Evolutionary conservation across 2,797 vertebrate species (phyloP), one percentile per base, ranked within the genome.

Genomic region (Rhinogobio ventralis): DNA sequence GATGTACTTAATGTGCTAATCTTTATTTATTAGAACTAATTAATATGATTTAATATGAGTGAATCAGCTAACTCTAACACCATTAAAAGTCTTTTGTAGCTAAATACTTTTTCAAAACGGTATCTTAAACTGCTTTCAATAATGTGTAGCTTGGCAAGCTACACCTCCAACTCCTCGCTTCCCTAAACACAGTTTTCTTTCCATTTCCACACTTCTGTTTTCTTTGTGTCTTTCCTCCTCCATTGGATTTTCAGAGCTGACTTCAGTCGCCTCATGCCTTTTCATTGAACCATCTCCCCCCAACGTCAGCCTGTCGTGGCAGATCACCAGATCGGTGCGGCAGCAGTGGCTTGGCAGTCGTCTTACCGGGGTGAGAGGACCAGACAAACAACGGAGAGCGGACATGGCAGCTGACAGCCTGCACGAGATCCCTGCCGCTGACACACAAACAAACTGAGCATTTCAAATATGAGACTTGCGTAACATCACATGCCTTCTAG

Each of bases 401-500:
- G 60, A 83, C 75, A 57, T 55, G 85, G 71, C 81, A 86, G 85
- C 67, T 83, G 85, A 86, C 81, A 79, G 85, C 71, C 67, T 79
- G 75, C 81, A 55, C 81, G 1, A 64, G 82, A 78, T 71, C 42
- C 36, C 36, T 76, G 55, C 68, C 30, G 19, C 68, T 86, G 68
- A 86, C 81, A 79, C 67, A 72, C 45, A 83, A 86, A 79, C 75
- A 66, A 76, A 80, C 74, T 15, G 74, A 71, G 36, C 14, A 11
- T 69, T 57, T 78, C 25, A 42, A 78, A 84, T 20, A 30, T 2
- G 5, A 60, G 75, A 69, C 74, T 69, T 60, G 74, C 14, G 0
- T 62, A 68, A 25, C 64, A 39, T 36, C 30, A 42, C 60, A 76
- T 83, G 62, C 64, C 64, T 77, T 77, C 62, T 3, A 68, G 73